Evolutionary conservation across 2,888 invertebrate genomes (phyloP), one percentile per base, ranked within the genome.

Genomic region (Hyposoter dolosus): DNA sequence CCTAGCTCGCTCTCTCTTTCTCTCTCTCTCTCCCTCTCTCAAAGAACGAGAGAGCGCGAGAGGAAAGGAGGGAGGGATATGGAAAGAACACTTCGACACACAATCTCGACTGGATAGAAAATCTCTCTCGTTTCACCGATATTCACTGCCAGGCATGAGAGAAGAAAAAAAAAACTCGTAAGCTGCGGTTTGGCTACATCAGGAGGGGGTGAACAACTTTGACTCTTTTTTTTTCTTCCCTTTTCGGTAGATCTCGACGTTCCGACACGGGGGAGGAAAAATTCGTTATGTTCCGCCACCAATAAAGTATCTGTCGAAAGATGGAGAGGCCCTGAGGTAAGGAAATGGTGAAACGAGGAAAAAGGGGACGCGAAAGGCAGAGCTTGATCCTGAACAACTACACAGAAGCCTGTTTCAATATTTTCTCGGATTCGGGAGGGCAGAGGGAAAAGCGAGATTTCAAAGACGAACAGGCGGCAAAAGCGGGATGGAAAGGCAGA

Each of bases 341-440:
- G 45, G 47, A 35, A 19, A 50, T 19, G 47, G 68, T 28, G 43
- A 40, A 60, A 76, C 47, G 79, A 43, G 17, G 74, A 47, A 75
- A 43, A 68, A 82, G 69, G 47, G 50, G 35, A 60, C 28, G 19
- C 15, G 35, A 40, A 63, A 23, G 63, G 43, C 65, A 66, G 74
- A 63, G 68, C 47, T 86, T 81, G 77, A 80, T 83, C 86, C 72
- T 68, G 76, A 80, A 77, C 80, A 83, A 80, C 76, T 66, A 82
- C 71, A 78, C 40, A 65, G 63, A 72, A 76, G 60, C 50, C 77
- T 82, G 83, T 81, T 86, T 86, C 86, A 83, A 86, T 86, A 83
- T 83, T 86, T 86, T 50, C 74, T n/a, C n/a, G 71, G 75, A 53
- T 72, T 45, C 23, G 35, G n/a, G 19, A 23, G 19, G 40, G 60